Conservation (phyloP, 2,888 invertebrate species). For the Zhuqinia jingwanae region DNA sequence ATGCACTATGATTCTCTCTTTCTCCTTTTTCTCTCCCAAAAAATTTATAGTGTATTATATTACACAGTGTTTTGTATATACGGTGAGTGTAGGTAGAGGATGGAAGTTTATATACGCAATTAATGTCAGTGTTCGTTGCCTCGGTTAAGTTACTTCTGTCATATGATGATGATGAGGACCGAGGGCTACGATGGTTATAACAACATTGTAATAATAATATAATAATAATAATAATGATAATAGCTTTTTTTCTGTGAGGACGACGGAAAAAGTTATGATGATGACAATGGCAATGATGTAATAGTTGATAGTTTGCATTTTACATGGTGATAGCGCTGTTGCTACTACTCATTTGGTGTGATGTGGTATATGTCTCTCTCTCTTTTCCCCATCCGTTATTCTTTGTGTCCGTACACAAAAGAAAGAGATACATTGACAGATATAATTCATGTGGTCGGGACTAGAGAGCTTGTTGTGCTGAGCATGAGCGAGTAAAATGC, state of each 20-base stretch:
- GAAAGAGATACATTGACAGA: neutral
- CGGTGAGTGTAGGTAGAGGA: too few species aligned
- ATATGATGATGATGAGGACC: neutral
- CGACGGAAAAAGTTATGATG: neutral
- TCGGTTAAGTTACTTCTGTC: neutral
- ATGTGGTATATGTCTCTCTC: neutral
- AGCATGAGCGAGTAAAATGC: too few species aligned
- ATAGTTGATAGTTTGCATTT: constrained; percentile 6
- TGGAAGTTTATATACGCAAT: too few species aligned
- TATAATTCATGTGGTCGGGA: neutral
- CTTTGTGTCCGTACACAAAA: neutral
- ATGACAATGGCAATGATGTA: neutral
- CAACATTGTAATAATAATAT: neutral
- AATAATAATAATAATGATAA: constrained; percentile 7
- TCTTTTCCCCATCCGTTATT: neutral
- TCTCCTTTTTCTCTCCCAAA: too few species aligned
- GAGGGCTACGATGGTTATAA: neutral
- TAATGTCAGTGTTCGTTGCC: too few species aligned
- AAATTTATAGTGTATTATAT: too few species aligned
- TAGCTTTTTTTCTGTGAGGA: neutral
- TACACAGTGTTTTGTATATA: too few species aligned
- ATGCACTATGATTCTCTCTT: too few species aligned
- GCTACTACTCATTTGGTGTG: neutral
- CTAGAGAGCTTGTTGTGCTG: neutral
- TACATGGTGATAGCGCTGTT: neutral